A percentile compares a stretch with the other conserved stretches of the same genome.
These are phyloP conservation scores for Cavia porcellus DNA, from an alignment of 2,113 vertebrate species.

Conservation along the genomic window DNA sequence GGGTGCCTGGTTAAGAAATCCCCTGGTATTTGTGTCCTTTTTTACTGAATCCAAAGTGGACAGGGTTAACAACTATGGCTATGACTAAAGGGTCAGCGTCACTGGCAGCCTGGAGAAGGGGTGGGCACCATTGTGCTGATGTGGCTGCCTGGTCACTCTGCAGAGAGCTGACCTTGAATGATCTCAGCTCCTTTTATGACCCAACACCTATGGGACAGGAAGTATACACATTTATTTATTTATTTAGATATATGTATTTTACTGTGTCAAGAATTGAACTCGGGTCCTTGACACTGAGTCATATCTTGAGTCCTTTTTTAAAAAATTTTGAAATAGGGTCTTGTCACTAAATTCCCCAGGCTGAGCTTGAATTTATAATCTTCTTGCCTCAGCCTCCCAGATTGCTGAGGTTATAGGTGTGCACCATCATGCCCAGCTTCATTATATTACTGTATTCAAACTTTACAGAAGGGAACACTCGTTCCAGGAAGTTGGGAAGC, in stretches of 20 bases:
- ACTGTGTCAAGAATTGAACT: not conserved
- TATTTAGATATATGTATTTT: not conserved
- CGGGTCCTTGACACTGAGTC: not conserved
- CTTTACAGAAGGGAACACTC: not conserved
- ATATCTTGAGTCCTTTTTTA: not conserved
- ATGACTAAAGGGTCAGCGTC: not conserved
- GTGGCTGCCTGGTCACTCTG: not conserved
- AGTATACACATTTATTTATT: too few species aligned
- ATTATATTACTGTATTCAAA: not conserved
- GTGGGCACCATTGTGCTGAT: rapidly evolving
- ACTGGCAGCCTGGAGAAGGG: not conserved
- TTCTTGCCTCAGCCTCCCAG: not conserved
- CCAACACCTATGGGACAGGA: not conserved
- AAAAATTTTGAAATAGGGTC: not conserved
- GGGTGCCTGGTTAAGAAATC: not conserved
- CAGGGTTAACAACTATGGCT: not conserved
- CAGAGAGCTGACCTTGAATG: not conserved
- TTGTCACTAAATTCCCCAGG: not conserved
- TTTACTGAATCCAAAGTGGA: conserved; percentile 2
- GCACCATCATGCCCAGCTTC: not conserved
- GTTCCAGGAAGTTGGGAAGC: not conserved
- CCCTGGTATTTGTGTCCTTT: not conserved
- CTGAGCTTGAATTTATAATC: not conserved
- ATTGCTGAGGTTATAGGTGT: not conserved
- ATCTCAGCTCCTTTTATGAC: not conserved